Evolutionary conservation across 1,140 invertebrate genomes (phyloP).

Genomic region (Temnothorax nylanderi): DNA sequence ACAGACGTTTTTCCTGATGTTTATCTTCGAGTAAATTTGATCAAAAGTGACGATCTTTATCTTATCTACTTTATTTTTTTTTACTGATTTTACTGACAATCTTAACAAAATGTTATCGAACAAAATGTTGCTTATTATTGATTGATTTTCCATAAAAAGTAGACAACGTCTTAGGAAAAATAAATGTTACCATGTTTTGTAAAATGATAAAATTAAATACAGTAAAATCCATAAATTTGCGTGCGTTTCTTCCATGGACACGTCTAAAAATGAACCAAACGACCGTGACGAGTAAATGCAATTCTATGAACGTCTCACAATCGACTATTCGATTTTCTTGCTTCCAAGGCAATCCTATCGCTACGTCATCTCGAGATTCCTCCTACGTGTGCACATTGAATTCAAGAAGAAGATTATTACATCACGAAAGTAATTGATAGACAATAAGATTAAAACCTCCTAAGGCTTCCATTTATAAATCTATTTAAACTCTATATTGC

Average conservation of each 20-base stretch:
- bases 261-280: slow-evolving; percentile 21
- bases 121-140: background rate
- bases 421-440: background rate
- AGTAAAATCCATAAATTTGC: slow-evolving; percentile 16
- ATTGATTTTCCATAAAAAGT: background rate
- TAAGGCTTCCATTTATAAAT: slow-evolving; percentile 16
- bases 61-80: background rate
- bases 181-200: background rate
- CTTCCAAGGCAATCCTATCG: slow-evolving; percentile 52
- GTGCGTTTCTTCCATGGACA: background rate
- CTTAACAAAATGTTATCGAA: background rate
- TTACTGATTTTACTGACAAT: background rate
- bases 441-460: background rate
- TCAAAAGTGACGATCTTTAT: background rate
- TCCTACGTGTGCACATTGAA: slow-evolving; percentile 59
- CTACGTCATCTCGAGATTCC: slow-evolving; percentile 51
- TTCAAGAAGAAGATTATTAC: slow-evolving; percentile 11
- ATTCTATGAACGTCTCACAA: slow-evolving; percentile 36
- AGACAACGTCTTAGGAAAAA: background rate
- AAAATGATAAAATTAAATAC: background rate
- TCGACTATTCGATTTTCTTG: slow-evolving; percentile 58
- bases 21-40: background rate
- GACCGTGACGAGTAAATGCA: slow-evolving; percentile 40
- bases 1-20: background rate
- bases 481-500: background rate